Base-by-base conservation (phyloP, 2,113 vertebrate species). In the Xyliphius kryptos region DNA sequence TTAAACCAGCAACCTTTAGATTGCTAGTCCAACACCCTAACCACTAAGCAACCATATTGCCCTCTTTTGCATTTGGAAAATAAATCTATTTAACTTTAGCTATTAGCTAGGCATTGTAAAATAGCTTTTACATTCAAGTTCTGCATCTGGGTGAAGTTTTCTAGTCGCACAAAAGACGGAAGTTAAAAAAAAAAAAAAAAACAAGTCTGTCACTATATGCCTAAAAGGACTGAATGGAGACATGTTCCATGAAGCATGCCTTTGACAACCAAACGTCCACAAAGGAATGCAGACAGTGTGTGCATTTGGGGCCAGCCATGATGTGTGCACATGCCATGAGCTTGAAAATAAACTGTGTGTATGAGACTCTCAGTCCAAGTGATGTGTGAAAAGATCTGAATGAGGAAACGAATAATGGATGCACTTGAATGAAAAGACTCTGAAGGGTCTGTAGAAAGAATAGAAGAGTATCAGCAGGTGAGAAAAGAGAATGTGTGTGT, bases 191-290 rank as follows among this genome's bases (percentile, higher is more conserved):
- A 62, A 20, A 46, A 43, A 61, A 65, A 53, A 49, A 19, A 40
- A 54, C 49, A 63, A 13, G 43, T 32, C 17, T 17, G 62, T 43
- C 67, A 58, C 11, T 37, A 8, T 43, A 58, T 63, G 62, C 46
- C 43, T 41, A 68, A 60, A 58, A 47, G 68, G 36, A 9, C 19
- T 15, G 61, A 71, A 63, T 56, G 17, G 21, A 63, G 60, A 54
- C 32, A 37, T 49, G 61, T 54, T 4, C 49, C 15, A 11, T 38
- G 50, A 51, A 46, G 59, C 68, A 44, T 66, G 38, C 38, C 66
- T 56, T 68, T 65, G 50, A 63, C 40, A 59, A 57, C 52, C 63
- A 63, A 47, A 55, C 26, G 48, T 16, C 20, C 46, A 55, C 22
- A 20, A 56, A 61, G 48, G 64, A 44, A 15, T 67, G 60, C 54